These are phyloP conservation scores for Disparrhopalites patrizii DNA, from an alignment of 2,888 invertebrate species.

Conservation along the genomic window DNA sequence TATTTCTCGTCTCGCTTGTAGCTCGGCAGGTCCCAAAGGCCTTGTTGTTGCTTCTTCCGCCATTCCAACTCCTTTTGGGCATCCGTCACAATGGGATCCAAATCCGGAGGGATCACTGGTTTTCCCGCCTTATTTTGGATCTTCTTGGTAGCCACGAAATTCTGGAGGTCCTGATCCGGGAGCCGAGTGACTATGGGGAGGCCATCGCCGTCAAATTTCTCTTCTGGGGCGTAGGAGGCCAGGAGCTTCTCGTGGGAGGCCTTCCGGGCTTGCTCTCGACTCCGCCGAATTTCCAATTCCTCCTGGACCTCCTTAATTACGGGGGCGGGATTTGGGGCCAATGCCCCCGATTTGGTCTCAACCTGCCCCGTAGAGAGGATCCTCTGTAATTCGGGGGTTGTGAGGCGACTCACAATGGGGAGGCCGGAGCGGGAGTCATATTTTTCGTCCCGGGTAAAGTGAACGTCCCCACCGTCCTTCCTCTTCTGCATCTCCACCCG, in stretches of 20 bases:
- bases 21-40: too few relatives aligned
- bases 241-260: background rate
- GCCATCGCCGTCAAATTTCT: background rate
- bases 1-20: background rate
- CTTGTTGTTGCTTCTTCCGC: too few relatives aligned
- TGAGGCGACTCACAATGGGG: background rate
- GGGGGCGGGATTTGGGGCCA: too few relatives aligned
- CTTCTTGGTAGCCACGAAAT: too few relatives aligned
- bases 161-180: background rate
- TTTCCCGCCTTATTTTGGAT: too few relatives aligned
- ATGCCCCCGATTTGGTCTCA: background rate
- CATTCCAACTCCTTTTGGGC: too few relatives aligned
- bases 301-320: too few relatives aligned
- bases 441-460: background rate
- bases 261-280: background rate
- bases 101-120: too few relatives aligned
- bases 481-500: too few relatives aligned
- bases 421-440: background rate
- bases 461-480: too few relatives aligned
- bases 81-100: too few relatives aligned
- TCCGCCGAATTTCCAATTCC: background rate
- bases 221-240: background rate
- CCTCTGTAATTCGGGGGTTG: background rate
- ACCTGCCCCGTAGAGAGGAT: background rate
- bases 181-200: background rate